Base-by-base conservation (phyloP, 2,113 vertebrate species). In the Sclerurus mexicanus region DNA sequence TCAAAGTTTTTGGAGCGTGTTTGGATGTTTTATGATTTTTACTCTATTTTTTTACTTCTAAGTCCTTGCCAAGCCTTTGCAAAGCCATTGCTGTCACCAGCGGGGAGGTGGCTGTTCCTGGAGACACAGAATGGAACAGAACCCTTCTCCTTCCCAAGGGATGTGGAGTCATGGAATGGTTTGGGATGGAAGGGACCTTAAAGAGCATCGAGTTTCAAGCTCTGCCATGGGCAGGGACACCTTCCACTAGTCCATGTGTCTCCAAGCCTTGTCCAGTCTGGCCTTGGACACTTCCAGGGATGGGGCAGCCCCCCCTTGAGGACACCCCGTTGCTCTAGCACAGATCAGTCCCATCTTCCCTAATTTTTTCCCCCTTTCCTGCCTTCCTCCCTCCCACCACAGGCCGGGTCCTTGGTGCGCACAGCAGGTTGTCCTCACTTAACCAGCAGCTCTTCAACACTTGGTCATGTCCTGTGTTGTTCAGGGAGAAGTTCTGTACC, bases 341-440 rank as follows among this genome's bases (percentile, higher is more conserved):
- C 42, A 10, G 27, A 73, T 4, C 2, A 6, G 15, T 55, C 49
- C 56, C 31, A 15, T 50, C 55, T 63, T 46, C 50, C 58, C 68
- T 3, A 7, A 15, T 42, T 49, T 6, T 18, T 39, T 14, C 23
- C 44, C 85, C 20, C 68, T 30, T 42, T 22, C 35, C 7, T 2
- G 33, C 72, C 56, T 9, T 35, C 44, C 30, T 37, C 44, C 4
- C 50, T 21, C 40, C 75, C 62, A 8, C 27, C 73, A 56, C 73
- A 58, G 0, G 0, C 1, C 1, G 2, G 33, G 22, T 31, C 66
- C 30, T 2, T 0, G 10, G 28, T 44, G 55, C 14, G 23, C 18
- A 14, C 50, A 44, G 64, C 58, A 30, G 69, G 55, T 50, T 59
- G 52, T 84, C 42, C 81, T 78, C 85, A 5, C 81, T 67, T 18